A percentile compares a stretch with the other conserved stretches of the same genome.
These are phyloP conservation scores for Antechinus stuartii DNA, from an alignment of 2,113 vertebrate species.

Conservation along the genomic window DNA sequence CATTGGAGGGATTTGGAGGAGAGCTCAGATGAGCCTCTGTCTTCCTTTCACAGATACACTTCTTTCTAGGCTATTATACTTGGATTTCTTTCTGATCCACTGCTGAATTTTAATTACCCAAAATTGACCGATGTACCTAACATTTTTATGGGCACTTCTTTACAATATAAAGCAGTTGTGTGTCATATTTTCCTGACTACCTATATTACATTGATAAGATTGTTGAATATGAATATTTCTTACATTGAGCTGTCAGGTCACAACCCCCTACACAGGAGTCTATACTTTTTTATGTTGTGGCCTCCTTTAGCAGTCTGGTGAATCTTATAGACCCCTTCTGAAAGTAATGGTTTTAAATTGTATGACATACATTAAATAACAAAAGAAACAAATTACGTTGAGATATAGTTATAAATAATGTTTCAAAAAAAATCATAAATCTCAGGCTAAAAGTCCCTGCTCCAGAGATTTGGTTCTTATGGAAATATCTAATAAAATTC, in stretches of 20 bases:
- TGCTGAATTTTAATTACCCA: neutral
- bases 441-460: neutral
- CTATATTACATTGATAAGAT: neutral
- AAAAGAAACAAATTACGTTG: neutral
- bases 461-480: neutral
- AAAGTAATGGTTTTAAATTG: neutral
- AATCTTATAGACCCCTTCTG: neutral
- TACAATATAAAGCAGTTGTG: neutral
- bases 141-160: neutral
- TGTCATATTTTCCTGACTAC: neutral
- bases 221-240: neutral
- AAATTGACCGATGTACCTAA: neutral
- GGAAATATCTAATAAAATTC: neutral
- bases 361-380: neutral
- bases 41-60: neutral
- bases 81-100: neutral
- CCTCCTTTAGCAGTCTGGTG: neutral
- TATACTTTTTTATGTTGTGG: neutral
- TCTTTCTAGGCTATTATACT: neutral
- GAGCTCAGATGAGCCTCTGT: too few species aligned
- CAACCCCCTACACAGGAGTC: neutral
- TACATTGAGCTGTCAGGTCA: neutral
- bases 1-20: too few species aligned
- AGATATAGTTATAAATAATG: neutral
- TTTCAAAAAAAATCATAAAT: neutral